Base-by-base conservation (phyloP, 2,888 invertebrate species). In the Congeria kusceri region DNA sequence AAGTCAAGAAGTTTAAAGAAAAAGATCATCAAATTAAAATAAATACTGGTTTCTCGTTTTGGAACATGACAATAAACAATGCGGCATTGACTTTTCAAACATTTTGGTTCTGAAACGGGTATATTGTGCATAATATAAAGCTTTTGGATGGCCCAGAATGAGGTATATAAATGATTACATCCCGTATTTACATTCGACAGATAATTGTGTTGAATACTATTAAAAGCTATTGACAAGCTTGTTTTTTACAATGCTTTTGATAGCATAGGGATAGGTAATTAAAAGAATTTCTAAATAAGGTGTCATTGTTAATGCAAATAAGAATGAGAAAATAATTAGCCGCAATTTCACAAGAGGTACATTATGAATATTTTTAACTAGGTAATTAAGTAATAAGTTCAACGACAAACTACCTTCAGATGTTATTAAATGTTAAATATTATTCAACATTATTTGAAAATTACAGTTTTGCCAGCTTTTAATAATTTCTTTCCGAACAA, bases 121-220 rank as follows among this genome's bases (percentile, higher is more conserved):
- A 1, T 39, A 39, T 39, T 39, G 39, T 39, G 39, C 39, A 39
- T 39, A 11, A 5, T 78, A 65, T 27, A 57, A 65, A 67, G 70
- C 66, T 65, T 79, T 70, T 65, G 29, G 78, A 77, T 70, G 79
- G 63, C 74, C 65, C 63, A 70, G 79, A 83, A 83, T 79, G 77
- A 79, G 76, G 73, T 59, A 69, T 77, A 72, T 77, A 72, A 67
- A 71, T 77, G 74, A 83, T 83, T 83, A 79, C 67, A 66, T 69
- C 63, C 62, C 70, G 72, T 71, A 77, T 83, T 79, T 79, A 74
- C 74, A 69, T 72, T 68, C 53, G 39, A 64, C 67, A 71, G 76
- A 77, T 79, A 77, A 77, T 76, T 67, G 56, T n/a, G n/a, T 59
- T 56, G 58, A 75, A 73, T 68, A 70, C 65, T 29, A 57, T 61